Percentiles rank a stretch among this genome's conserved stretches.
These are phyloP conservation scores for Uropetala carovei DNA, from an alignment of 2,888 invertebrate genomes.

Conservation along the genomic window DNA sequence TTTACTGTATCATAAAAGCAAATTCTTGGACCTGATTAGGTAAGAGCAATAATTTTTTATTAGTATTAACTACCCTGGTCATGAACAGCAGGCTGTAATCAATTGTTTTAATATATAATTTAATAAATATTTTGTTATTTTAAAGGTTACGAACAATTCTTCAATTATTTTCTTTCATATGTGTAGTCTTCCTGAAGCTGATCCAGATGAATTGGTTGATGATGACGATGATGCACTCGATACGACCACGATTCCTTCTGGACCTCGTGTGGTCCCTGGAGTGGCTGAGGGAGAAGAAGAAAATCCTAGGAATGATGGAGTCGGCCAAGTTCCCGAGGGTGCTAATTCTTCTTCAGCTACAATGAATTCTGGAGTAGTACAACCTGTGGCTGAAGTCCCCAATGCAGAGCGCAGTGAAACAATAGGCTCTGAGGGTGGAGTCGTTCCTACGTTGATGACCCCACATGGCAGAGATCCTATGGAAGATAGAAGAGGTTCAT, in stretches of 20 bases:
- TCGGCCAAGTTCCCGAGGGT: slow-evolving; percentile 63
- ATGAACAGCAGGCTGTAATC: no score
- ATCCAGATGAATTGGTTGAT: slow-evolving; percentile 65
- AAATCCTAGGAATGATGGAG: slow-evolving; percentile 48
- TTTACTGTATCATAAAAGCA: no score
- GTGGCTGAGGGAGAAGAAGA: slow-evolving; percentile 68
- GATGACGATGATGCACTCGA: slow-evolving; percentile 65
- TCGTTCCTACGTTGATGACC: slow-evolving; percentile 62
- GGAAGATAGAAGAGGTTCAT: slow-evolving; percentile 52
- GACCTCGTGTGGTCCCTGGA: slow-evolving; percentile 68
- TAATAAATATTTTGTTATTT: no score
- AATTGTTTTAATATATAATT: no score
- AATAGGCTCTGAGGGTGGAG: slow-evolving; percentile 70
- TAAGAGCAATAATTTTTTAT: no score
- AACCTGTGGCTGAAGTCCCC: slow-evolving; percentile 65
- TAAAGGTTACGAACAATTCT: no score
- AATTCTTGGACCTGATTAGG: no score
- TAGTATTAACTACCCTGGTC: no score
- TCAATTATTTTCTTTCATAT: not conserved
- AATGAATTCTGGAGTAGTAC: slow-evolving; percentile 42
- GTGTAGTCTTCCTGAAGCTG: slow-evolving; percentile 8
- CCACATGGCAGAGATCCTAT: slow-evolving; percentile 57
- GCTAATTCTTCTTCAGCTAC: not conserved
- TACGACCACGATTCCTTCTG: slow-evolving; percentile 56
- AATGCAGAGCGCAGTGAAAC: slow-evolving; percentile 70